Base-by-base conservation (phyloP, 2,113 vertebrate species). In the Microcebus tavaratra region DNA sequence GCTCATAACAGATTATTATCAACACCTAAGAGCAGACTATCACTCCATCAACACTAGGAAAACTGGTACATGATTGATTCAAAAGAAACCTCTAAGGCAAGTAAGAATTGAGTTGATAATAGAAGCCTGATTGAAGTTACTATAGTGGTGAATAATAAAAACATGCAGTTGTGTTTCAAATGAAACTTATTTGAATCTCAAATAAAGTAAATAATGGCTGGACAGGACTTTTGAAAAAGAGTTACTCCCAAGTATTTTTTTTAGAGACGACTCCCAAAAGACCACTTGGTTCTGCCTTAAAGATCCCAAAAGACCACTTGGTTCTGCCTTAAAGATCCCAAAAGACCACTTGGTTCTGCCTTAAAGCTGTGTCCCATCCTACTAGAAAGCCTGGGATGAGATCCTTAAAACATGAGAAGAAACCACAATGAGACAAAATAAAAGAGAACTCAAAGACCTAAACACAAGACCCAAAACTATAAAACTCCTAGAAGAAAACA, bases 201-300 rank as follows among this genome's bases (percentile, higher is more conserved):
- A 96, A 70, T 57, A 53, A 91, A 93, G 27, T 93, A 90, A 92
- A 87, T 63, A 88, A 68, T 53, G 21, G n/a, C 42, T n/a, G 75
- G 8, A 39, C 1, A 76, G 80, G 18, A 21, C 27, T 73, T 95
- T 90, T 72, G 31, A 78, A 84, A 87, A 88, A 57, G 10, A 82
- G 42, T 36, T 4, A 73, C 10, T 53, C 29, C 15, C n/a, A 45
- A 73, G n/a, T 89, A 12, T 31, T 50, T 21, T 72, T 67, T 73
- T 85, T 53, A 73, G 42, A 88, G 36, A 79, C 14, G 45, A 90
- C 45, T 78, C 53, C 63, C n/a, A 88, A 21, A 87, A 92, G 59
- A 72, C 90, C 23, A 61, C 21, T 63, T 92, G 17, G n/a, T n/a
- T n/a, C n/a, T n/a, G n/a, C n/a, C n/a, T n/a, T n/a, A n/a, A n/a